These are phyloP conservation scores for Rutpela maculata DNA, from an alignment of 2,888 invertebrate species.

Conservation along the genomic window DNA sequence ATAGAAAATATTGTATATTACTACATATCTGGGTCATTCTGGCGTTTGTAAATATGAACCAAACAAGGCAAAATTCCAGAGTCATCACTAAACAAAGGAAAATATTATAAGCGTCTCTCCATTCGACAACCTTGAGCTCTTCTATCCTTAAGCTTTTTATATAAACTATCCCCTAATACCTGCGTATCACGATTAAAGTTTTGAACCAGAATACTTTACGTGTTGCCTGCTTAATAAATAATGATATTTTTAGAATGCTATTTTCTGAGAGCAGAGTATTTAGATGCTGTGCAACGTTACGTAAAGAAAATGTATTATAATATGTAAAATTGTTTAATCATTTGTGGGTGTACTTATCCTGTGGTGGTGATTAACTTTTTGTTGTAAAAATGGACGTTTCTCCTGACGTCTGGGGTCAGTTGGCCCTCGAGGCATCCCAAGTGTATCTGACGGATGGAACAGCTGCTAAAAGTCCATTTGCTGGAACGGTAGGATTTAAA, in stretches of 20 bases:
- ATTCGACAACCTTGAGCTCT: too few relatives aligned
- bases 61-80: too few relatives aligned
- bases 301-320: constrained; percentile 32
- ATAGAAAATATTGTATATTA: too few relatives aligned
- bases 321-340: not conserved
- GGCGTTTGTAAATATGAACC: too few relatives aligned
- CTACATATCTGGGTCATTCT: too few relatives aligned
- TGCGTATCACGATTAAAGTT: not conserved
- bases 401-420: constrained; percentile 90
- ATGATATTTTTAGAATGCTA: constrained; percentile 59
- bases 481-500: constrained; percentile 82
- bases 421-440: constrained; percentile 91
- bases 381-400: constrained; percentile 61
- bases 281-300: constrained; percentile 29
- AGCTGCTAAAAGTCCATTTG: constrained; percentile 86
- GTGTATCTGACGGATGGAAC: constrained; percentile 90
- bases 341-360: constrained; percentile 16
- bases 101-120: too few relatives aligned
- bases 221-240: constrained; percentile 14
- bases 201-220: not conserved
- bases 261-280: constrained; percentile 28
- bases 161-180: not conserved
- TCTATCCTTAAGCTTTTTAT: too few relatives aligned
- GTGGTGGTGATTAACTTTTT: constrained; percentile 1
- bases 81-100: too few relatives aligned